Evolutionary conservation across 2,888 invertebrate genomes (phyloP), one percentile per base, ranked within the genome.

Genomic region (Ernsta delagoae): DNA sequence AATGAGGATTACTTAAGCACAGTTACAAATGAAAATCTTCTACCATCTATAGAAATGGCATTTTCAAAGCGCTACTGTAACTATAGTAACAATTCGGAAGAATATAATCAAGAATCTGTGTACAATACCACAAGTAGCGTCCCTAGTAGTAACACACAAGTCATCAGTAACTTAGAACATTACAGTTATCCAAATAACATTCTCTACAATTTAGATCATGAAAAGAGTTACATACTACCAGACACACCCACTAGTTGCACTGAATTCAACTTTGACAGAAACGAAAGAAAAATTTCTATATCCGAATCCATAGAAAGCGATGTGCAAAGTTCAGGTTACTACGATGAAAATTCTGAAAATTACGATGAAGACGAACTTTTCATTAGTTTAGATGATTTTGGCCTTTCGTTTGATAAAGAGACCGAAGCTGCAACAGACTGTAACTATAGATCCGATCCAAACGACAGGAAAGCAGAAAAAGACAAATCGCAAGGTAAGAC

Each of bases 181-280:
- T 94, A 90, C 65, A 93, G 92, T 71, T 93, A 94, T 74, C 92
- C 92, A 0, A 92, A 93, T 65, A 94, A 93, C 63, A 86, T 92
- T 64, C 77, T 92, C 2, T 87, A 88, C 48, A 92, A 91, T 75
- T 78, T 93, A 70, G 90, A 90, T 50, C 78, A 71, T 70, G 86
- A 88, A 65, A 91, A 86, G 62, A 86, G 81, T 63, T 91, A 92
- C 56, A 80, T 83, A 24, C 71, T 92, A 66, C 91, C 92, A 0
- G 92, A 93, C 70, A 92, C 93, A 0, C 91, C 92, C 1, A 92
- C 90, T 0, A 92, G 93, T 78, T 90, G 89, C 70, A 83, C 81
- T 6, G 93, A 93, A 77, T 93, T 91, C 39, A 86, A 75, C 72
- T 92, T 87, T 72, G 90, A 90, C 41, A 85, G 85, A 73, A 79